A percentile compares a stretch with the other conserved stretches of the same genome.
Evolutionary conservation across 2,888 invertebrate genomes (phyloP).

Genomic region (Drosophila mayaguana): DNA sequence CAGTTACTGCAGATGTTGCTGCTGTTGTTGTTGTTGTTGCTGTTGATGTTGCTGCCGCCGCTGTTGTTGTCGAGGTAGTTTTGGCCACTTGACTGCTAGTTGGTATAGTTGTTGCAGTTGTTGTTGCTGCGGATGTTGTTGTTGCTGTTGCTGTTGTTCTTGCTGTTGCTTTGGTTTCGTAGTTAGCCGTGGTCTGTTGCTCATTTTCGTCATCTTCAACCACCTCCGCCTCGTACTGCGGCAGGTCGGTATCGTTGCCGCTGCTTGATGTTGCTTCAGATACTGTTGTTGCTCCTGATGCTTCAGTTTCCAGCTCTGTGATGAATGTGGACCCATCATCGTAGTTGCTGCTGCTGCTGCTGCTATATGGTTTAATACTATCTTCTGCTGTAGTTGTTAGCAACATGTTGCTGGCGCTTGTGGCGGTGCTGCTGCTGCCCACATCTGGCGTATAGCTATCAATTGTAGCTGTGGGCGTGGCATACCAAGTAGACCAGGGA

Average conservation of each 20-base stretch:
- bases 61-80: conserved; percentile 38
- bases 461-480: conserved; percentile 61
- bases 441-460: conserved; percentile 52
- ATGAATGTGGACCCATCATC: conserved; percentile 63
- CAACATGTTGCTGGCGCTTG: conserved; percentile 55
- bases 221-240: conserved; percentile 58
- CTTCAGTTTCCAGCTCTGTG: conserved; percentile 62
- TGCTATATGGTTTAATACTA: conserved; percentile 66
- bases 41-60: conserved; percentile 25
- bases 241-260: conserved; percentile 61
- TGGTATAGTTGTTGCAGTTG: conserved; percentile 15
- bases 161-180: conserved; percentile 75
- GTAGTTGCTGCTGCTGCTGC: conserved; percentile 45
- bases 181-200: conserved; percentile 55
- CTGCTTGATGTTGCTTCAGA: conserved; percentile 36
- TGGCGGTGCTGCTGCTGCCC: conserved; percentile 46
- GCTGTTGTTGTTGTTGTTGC: conserved; percentile 5
- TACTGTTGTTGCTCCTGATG: conserved; percentile 47
- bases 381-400: conserved; percentile 62
- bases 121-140: conserved; percentile 32
- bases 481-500: conserved; percentile 68
- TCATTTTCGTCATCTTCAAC: conserved; percentile 52
- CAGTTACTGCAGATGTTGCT: conserved; percentile 21
- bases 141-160: conserved; percentile 52
- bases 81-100: conserved; percentile 20